Percentiles rank a stretch among this genome's conserved stretches.
Evolutionary conservation across 2,888 invertebrate genomes (phyloP).

Genomic region (Furcula furcula): DNA sequence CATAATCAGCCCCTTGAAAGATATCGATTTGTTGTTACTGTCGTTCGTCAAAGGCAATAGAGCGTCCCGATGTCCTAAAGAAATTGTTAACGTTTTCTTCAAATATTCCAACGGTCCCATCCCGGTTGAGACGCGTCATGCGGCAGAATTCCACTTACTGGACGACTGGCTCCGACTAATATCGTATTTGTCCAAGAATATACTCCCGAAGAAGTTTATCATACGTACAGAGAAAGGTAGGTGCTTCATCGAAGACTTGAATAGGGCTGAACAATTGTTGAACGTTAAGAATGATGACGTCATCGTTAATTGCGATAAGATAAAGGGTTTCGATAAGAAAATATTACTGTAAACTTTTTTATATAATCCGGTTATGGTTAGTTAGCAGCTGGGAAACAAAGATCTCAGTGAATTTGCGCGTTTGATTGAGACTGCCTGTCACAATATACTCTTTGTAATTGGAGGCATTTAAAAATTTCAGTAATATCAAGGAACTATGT

Average conservation of each 20-base stretch:
- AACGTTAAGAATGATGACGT: slow-evolving; percentile 50
- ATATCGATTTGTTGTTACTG: slow-evolving; percentile 55
- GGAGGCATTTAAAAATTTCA: too few relatives aligned
- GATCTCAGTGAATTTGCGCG: too few relatives aligned
- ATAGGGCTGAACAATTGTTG: slow-evolving; percentile 62
- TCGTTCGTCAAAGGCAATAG: slow-evolving; percentile 47
- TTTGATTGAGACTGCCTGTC: too few relatives aligned
- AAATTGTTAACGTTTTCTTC: slow-evolving; percentile 61
- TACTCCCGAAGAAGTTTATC: slow-evolving; percentile 62
- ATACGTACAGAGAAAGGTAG: slow-evolving; percentile 64
- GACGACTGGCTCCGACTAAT: slow-evolving; percentile 71
- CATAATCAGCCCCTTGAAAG: slow-evolving; percentile 53
- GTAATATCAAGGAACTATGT: too few relatives aligned
- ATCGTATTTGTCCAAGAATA: slow-evolving; percentile 61
- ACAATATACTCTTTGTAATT: too few relatives aligned
- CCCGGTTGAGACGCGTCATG: slow-evolving; percentile 57
- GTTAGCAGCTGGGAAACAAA: not conserved
- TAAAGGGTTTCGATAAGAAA: slow-evolving; percentile 40
- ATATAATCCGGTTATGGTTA: slow-evolving; percentile 7
- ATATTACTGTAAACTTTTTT: slow-evolving; percentile 55
- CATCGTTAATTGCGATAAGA: slow-evolving; percentile 40
- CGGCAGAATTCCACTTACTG: slow-evolving; percentile 52
- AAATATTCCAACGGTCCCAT: slow-evolving; percentile 61
- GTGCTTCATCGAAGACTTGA: slow-evolving; percentile 64
- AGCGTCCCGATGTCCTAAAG: slow-evolving; percentile 41